Evolutionary conservation across 2,113 vertebrate genomes (phyloP), one percentile per base, ranked within the genome.

Genomic region (Dromaius novaehollandiae): DNA sequence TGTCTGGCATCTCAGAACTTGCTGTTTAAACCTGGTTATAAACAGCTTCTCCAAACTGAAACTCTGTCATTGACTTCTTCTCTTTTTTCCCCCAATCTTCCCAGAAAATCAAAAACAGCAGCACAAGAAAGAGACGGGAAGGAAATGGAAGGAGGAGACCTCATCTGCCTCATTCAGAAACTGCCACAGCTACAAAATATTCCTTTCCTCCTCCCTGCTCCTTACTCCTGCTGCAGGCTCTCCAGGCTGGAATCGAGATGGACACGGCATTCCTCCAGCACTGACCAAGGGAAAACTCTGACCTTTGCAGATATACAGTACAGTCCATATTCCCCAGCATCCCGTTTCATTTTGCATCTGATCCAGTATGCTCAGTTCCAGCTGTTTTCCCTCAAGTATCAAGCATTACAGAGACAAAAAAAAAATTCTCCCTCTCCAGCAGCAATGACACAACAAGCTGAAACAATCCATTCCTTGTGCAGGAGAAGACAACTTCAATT

Each of bases 301-400:
- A 98, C 98, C 98, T 98, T 98, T 98, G 81, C 96, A 96, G 97
- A 94, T 97, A 96, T 95, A 98, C 96, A 93, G 96, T 91, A 91
- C 92, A 96, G 96, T 97, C 97, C 98, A 98, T 98, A 98, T 98
- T 98, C 98, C 97, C 98, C 96, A 98, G 96, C 97, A 98, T 97
- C 97, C 97, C 97, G 95, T 98, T 98, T 96, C 91, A 26, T 92
- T 96, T 86, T 96, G 94, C 96, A 97, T 98, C 66, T 95, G 98
- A 95, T 98, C 97, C 97, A 98, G 97, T 94, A 92, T 97, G 95
- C 96, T 97, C 95, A 80, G 80, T 97, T 97, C 98, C 98, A 98
- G 98, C 98, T 98, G 98, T 98, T 98, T 98, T 98, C 98, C 97
- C 98, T 98, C 98, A 98, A 98, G 98, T 98, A 98, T 97, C 98